Percentiles rank a stretch among this genome's conserved stretches.
These are phyloP conservation scores for Malthinus flaveolus DNA, from an alignment of 2,888 invertebrate genomes.

Conservation along the genomic window DNA sequence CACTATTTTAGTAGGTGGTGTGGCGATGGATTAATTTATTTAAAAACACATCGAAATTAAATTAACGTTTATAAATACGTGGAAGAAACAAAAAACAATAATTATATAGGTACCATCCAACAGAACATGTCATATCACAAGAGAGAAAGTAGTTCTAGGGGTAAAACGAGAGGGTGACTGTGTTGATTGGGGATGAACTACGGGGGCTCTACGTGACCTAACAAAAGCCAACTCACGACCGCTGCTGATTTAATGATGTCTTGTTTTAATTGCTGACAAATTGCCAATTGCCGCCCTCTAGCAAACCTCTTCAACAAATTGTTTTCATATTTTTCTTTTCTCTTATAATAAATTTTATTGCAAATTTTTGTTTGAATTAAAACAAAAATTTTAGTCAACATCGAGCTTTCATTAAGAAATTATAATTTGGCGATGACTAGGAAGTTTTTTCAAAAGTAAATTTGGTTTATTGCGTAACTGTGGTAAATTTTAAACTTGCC, in stretches of 20 bases:
- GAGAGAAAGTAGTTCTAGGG: slow-evolving; percentile 30
- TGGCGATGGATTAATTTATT: not conserved
- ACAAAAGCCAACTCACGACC: slow-evolving; percentile 53
- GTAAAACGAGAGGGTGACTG: slow-evolving; percentile 30
- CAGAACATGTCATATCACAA: slow-evolving; percentile 57
- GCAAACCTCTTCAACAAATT: slow-evolving; percentile 27
- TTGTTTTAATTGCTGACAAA: slow-evolving; percentile 58
- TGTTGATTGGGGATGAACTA: slow-evolving; percentile 34
- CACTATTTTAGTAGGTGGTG: too few species aligned
- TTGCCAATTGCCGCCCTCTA: slow-evolving; percentile 50
- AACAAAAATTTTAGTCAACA: too few species aligned
- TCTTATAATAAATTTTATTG: not conserved
- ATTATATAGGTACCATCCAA: slow-evolving; percentile 2
- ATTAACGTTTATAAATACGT: not conserved
- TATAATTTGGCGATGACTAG: too few species aligned
- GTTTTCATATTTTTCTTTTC: slow-evolving; percentile 21
- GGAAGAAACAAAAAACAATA: slow-evolving; percentile 10
- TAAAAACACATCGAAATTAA: not conserved
- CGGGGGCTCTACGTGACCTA: slow-evolving; percentile 54
- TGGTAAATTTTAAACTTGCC: too few species aligned
- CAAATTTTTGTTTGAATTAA: too few species aligned
- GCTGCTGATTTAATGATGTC: slow-evolving; percentile 56
- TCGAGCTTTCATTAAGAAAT: too few species aligned
- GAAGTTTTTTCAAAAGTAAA: too few species aligned
- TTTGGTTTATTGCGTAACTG: too few species aligned